Evolutionary conservation across 2,888 invertebrate species (phyloP).

Genomic region (Tiliacea citrago): DNA sequence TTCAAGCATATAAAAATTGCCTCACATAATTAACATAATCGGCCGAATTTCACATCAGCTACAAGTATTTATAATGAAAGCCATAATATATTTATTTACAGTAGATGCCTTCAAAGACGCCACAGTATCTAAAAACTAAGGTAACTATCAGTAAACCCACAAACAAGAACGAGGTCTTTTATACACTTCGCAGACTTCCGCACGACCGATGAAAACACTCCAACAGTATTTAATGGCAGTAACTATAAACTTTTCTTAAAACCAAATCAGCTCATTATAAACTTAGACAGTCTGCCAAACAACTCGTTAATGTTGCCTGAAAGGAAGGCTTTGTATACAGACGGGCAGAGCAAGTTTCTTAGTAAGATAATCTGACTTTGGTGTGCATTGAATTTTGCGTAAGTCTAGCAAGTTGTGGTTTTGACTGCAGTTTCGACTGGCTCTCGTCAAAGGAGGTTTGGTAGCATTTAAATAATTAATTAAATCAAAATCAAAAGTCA

Average conservation of each 20-base stretch:
- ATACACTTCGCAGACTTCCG: constrained; percentile 13
- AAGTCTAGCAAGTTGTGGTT: background rate
- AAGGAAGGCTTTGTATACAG: constrained; percentile 4
- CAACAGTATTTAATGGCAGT: constrained; percentile 18
- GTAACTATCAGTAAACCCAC: background rate
- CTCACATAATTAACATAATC: too few relatives aligned
- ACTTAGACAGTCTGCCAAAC: constrained; percentile 35
- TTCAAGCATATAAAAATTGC: too few relatives aligned
- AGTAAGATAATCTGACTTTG: constrained; percentile 22
- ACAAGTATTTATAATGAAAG: background rate
- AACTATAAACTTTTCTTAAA: constrained; percentile 33
- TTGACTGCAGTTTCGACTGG: constrained; percentile 5
- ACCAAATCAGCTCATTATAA: constrained; percentile 43
- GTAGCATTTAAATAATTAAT: background rate
- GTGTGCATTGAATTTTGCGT: constrained; percentile 17
- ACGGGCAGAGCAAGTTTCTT: constrained; percentile 22
- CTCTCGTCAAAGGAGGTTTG: background rate
- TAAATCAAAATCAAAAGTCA: too few relatives aligned
- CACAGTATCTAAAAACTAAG: background rate
- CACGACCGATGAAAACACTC: constrained; percentile 1
- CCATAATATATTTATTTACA: background rate
- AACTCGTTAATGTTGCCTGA: constrained; percentile 1
- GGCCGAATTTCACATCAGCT: background rate
- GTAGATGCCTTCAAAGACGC: background rate
- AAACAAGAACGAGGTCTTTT: background rate